Evolutionary conservation across 2,113 vertebrate genomes (phyloP).

Genomic region (Elephantulus edwardii): DNA sequence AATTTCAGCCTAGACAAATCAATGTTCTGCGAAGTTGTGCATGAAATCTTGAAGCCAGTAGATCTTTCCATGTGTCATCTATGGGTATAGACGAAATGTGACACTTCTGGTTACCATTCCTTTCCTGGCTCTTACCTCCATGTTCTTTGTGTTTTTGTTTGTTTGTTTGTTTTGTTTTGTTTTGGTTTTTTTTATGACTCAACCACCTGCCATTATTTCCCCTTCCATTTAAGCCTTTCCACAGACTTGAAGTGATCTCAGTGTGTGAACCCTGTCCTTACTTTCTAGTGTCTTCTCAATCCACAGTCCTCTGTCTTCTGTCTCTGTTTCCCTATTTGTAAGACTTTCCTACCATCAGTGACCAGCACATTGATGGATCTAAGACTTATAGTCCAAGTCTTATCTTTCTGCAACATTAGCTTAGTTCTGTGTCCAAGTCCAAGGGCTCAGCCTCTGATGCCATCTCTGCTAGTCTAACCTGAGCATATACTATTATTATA

Average conservation of each 20-base stretch:
- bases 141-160: not conserved
- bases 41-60: not conserved
- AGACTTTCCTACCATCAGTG: not conserved
- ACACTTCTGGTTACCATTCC: not conserved
- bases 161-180: no score
- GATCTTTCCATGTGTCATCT: not conserved
- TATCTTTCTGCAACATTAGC: not conserved
- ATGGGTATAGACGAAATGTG: not conserved
- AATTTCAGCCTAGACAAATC: not conserved
- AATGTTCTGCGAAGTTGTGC: not conserved
- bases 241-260: not conserved
- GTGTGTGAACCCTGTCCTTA: not conserved
- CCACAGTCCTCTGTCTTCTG: not conserved
- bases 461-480: no score
- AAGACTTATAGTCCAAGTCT: not conserved
- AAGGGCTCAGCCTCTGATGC: no score
- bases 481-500: no score
- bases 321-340: not conserved
- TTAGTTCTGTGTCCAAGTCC: no score
- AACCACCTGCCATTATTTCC: not conserved
- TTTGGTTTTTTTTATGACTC: no score
- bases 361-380: not conserved
- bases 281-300: not conserved
- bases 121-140: not conserved
- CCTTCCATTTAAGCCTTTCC: not conserved